phyloP scores from a whole-genome alignment of 2,113 vertebrate genomes.

The Odocoileus hemionus region DNA sequence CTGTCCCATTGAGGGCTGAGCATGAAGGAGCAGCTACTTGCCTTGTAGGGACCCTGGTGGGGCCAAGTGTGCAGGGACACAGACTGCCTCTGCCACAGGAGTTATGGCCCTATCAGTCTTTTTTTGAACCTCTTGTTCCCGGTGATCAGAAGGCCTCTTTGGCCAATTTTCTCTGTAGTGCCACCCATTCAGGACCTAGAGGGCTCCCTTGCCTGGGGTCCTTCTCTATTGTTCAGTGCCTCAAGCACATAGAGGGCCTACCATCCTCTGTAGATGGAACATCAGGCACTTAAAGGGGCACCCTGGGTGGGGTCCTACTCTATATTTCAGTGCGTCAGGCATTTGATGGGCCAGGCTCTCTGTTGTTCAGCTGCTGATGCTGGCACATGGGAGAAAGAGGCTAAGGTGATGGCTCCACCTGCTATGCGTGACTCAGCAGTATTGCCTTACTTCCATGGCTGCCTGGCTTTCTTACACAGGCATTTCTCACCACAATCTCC shows the following conservation, averaged over 20 bases:
- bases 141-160: neutral
- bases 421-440: accelerated
- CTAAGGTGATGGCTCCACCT: neutral
- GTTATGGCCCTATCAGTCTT: neutral
- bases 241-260: neutral
- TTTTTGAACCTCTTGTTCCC: neutral
- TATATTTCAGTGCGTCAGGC: accelerated
- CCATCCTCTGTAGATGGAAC: neutral
- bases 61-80: neutral
- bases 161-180: neutral
- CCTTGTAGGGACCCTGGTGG: neutral
- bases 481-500: neutral
- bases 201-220: neutral
- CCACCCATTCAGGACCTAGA: neutral
- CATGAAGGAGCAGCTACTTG: neutral
- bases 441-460: neutral
- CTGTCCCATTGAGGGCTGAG: neutral
- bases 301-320: neutral
- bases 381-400: neutral
- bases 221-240: neutral
- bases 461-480: neutral
- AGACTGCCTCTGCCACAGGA: neutral
- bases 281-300: neutral
- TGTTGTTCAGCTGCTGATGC: neutral
- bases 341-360: neutral